Conservation (phyloP, 2,797 vertebrate genomes). For the Naso thynnoides region DNA sequence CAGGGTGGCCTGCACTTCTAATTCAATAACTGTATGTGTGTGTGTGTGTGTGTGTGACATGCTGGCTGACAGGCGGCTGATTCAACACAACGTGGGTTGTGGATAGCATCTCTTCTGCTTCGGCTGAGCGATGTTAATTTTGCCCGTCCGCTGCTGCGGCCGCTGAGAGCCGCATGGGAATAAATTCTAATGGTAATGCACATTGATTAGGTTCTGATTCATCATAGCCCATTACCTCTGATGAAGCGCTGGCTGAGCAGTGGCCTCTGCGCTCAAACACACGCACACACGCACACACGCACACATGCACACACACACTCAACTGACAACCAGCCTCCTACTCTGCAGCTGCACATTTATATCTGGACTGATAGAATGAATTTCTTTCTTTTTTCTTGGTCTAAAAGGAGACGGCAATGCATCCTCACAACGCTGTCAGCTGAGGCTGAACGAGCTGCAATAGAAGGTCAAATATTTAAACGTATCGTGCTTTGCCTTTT, state of each 20-base stretch:
- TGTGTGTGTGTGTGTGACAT: slow-evolving; percentile 27
- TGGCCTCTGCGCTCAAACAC: slow-evolving; percentile 11
- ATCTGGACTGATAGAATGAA: slow-evolving; percentile 35
- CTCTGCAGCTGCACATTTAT: slow-evolving; percentile 26
- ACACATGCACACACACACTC: background rate
- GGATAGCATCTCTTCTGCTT: slow-evolving; percentile 36
- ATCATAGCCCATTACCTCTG: slow-evolving; percentile 67
- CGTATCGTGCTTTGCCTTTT: slow-evolving; percentile 4
- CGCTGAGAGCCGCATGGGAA: slow-evolving; percentile 36
- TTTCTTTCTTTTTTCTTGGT: slow-evolving; percentile 36
- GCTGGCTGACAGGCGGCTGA: slow-evolving; percentile 46
- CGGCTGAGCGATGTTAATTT: slow-evolving; percentile 53
- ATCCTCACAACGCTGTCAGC: slow-evolving; percentile 31
- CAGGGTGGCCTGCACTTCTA: background rate
- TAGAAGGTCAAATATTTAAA: slow-evolving; percentile 47
- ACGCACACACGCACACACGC: background rate
- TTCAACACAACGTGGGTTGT: slow-evolving; percentile 48
- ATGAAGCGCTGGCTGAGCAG: slow-evolving; percentile 57
- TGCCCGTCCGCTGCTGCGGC: slow-evolving; percentile 15
- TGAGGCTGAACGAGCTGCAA: slow-evolving; percentile 19
- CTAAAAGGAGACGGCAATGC: slow-evolving; percentile 16
- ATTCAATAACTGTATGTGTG: slow-evolving; percentile 23
- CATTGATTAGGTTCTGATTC: slow-evolving; percentile 75
- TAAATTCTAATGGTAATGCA: slow-evolving; percentile 70
- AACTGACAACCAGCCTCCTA: slow-evolving; percentile 7